Conservation (phyloP, 2,113 vertebrate genomes). For the Periophthalmodon schlosseri region DNA sequence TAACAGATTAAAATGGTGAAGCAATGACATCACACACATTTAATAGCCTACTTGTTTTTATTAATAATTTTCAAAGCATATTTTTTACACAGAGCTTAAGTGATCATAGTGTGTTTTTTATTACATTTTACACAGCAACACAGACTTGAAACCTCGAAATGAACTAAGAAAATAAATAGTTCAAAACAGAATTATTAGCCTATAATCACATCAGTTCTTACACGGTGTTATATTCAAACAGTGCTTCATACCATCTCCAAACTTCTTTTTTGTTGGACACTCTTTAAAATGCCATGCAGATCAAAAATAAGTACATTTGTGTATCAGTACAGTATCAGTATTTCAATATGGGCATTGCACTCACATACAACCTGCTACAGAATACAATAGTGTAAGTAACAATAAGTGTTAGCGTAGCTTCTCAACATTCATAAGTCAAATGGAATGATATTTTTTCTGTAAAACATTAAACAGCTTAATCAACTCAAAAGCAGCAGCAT, state of each 20-base stretch:
- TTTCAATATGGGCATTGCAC: constrained; percentile 7
- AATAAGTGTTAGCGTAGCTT: constrained; percentile 35
- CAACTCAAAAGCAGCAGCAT: constrained; percentile 38
- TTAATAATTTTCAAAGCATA: neutral
- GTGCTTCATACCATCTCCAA: constrained; percentile 31
- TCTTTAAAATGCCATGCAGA: constrained; percentile 51
- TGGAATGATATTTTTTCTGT: constrained; percentile 74
- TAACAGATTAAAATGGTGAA: neutral
- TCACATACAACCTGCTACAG: constrained; percentile 20
- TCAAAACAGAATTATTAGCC: constrained; percentile 29
- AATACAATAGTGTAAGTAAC: too few species aligned
- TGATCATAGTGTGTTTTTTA: constrained; percentile 44
- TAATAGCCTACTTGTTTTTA: neutral
- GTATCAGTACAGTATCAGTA: constrained; percentile 17
- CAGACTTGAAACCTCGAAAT: constrained; percentile 45
- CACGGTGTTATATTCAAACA: constrained; percentile 31
- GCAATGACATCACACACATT: neutral
- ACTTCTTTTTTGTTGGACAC: constrained; percentile 14
- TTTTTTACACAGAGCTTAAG: constrained; percentile 3
- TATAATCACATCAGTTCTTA: constrained; percentile 23
- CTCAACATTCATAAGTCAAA: constrained; percentile 69
- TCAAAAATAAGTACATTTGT: constrained; percentile 36
- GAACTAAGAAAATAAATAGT: constrained; percentile 47
- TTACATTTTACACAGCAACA: constrained; percentile 60
- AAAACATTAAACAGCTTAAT: constrained; percentile 55